Percentiles rank a stretch among this genome's conserved stretches.
Evolutionary conservation across 2,797 vertebrate species (phyloP).

Genomic region (Sitta carolinensis): DNA sequence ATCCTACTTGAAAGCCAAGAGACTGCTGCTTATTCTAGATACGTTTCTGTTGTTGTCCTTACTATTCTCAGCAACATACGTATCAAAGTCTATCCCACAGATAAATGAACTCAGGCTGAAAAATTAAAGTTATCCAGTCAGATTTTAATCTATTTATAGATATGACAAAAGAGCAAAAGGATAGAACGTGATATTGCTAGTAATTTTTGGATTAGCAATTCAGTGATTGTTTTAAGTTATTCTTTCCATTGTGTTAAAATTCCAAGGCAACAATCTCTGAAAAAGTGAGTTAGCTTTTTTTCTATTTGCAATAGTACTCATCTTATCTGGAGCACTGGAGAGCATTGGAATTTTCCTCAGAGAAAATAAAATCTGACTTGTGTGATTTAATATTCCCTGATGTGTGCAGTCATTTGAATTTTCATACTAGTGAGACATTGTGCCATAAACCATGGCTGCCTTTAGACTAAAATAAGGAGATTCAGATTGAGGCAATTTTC

Average conservation of each 20-base stretch:
- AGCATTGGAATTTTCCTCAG: background rate
- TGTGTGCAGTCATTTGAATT: background rate
- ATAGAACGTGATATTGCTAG: background rate
- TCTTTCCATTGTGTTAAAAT: background rate
- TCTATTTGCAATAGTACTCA: background rate
- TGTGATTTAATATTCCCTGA: background rate
- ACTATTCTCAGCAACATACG: rapidly evolving
- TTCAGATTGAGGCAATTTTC: background rate
- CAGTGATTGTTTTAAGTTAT: background rate
- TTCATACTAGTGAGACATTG: background rate
- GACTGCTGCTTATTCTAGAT: background rate
- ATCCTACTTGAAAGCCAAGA: background rate
- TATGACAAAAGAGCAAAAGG: background rate
- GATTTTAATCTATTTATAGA: background rate
- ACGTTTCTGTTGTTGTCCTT: background rate
- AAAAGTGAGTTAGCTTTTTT: background rate
- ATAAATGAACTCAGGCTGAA: background rate
- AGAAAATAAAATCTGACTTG: background rate
- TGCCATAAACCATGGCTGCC: background rate
- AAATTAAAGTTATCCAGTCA: background rate
- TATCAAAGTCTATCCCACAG: background rate
- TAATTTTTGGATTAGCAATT: background rate
- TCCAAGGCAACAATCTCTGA: background rate
- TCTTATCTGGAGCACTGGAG: background rate
- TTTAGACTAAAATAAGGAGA: background rate